Conservation (phyloP, 2,113 vertebrate species). For the Oophaga pumilio region DNA sequence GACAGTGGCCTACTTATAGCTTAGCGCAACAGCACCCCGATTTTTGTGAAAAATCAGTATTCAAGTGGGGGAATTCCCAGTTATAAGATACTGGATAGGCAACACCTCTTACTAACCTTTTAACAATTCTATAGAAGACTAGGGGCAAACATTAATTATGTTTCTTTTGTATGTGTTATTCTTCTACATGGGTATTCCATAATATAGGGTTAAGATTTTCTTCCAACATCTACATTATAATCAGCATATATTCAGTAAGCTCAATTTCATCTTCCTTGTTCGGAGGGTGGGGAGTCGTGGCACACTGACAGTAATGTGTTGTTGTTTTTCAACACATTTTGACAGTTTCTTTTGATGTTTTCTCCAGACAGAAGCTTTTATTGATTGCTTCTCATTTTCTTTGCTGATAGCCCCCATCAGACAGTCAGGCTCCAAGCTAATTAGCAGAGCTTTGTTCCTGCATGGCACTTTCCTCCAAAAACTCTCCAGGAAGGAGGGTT, state of each 20-base stretch:
- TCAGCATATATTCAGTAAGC: conserved; percentile 6
- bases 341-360: conserved; percentile 57
- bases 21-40: too few species aligned
- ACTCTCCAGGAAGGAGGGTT: conserved; percentile 62
- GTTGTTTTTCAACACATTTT: conserved; percentile 62
- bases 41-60: too few species aligned
- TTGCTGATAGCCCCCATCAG: conserved; percentile 62
- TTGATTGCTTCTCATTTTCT: conserved; percentile 66
- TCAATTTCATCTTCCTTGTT: background rate
- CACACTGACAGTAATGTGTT: conserved; percentile 55
- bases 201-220: conserved; percentile 3
- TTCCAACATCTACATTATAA: background rate
- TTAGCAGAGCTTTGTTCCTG: conserved; percentile 67
- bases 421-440: conserved; percentile 65
- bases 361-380: conserved; percentile 64
- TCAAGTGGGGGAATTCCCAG: too few species aligned
- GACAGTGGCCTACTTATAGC: too few species aligned
- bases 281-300: conserved; percentile 20
- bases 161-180: background rate
- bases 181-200: background rate
- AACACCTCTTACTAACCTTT: too few species aligned
- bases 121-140: too few species aligned
- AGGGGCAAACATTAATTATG: background rate
- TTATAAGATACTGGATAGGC: too few species aligned
- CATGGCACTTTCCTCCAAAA: conserved; percentile 64